A percentile compares a stretch with the other conserved stretches of the same genome.
phyloP scores from a whole-genome alignment of 2,113 vertebrate species.

The Misgurnus mizolepis region DNA sequence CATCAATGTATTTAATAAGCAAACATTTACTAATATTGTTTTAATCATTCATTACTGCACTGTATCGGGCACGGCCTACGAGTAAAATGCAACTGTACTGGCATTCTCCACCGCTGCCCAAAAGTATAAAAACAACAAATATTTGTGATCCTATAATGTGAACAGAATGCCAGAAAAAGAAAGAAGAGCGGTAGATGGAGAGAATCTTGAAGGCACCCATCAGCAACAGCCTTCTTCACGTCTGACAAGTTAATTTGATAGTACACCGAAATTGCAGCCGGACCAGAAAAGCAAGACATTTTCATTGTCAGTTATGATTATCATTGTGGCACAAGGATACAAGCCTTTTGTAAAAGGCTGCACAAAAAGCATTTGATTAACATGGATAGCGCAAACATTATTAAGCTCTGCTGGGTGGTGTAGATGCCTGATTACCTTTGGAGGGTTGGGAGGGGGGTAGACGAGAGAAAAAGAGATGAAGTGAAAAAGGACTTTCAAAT shows the following conservation, averaged over 20 bases:
- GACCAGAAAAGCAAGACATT: conserved; percentile 55
- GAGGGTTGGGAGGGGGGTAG: neutral
- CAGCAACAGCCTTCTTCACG: conserved; percentile 26
- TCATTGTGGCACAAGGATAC: conserved; percentile 37
- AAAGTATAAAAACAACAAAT: neutral
- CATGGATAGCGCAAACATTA: conserved; percentile 42
- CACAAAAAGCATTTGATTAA: conserved; percentile 53
- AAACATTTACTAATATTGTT: too few species aligned
- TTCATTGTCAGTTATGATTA: conserved; percentile 60
- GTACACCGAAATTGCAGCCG: conserved; percentile 44
- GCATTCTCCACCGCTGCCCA: neutral
- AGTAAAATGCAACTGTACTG: neutral
- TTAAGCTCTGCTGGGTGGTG: conserved; percentile 36
- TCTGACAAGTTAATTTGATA: conserved; percentile 62
- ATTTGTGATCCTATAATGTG: neutral
- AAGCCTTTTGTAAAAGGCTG: conserved; percentile 37
- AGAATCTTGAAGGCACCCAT: conserved; percentile 44
- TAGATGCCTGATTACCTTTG: conserved; percentile 16
- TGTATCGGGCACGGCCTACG: too few species aligned
- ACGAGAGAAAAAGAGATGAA: neutral
- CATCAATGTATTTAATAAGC: too few species aligned
- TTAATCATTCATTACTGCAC: too few species aligned
- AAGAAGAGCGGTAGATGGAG: neutral
- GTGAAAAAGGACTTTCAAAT: neutral
- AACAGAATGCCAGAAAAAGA: neutral